Evolutionary conservation across 2,797 vertebrate species (phyloP), one percentile per base, ranked within the genome.

Genomic region (Chelon labrosus): DNA sequence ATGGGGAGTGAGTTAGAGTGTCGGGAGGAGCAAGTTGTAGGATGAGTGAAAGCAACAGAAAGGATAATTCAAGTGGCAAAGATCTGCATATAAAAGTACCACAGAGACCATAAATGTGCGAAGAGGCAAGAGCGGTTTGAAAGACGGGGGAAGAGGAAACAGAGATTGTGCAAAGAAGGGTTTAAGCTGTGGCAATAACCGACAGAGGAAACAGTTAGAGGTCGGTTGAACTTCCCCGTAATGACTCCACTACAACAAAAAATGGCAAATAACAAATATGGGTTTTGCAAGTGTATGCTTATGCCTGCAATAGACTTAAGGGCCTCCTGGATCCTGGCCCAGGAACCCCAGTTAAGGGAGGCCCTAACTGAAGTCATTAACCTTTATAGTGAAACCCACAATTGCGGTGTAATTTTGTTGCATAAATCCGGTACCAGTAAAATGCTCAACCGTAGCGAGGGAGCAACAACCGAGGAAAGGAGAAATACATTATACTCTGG

Each of bases 111-210:
- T 44, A 44, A 39, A 73, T 46, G 17, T 35, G 20, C 57, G 31
- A 70, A 4, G n/a, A 52, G 58, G 10, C 22, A 14, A 64, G 41
- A 55, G 58, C 10, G 8, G 27, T 44, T 51, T 14, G 19, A 38
- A 39, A 70, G 60, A 57, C 17, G 35, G 61, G 53, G 41, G 16
- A 72, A 1, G 2, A 41, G n/a, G 41, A 55, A 10, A 65, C 14
- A 35, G 13, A 54, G 31, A 52, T 80, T 76, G 65, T 9, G 52
- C 25, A 77, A 82, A 55, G 19, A 27, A 14, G 42, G 20, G 37
- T 20, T 22, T 72, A 85, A 70, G 72, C 22, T 77, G 76, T 52
- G 46, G 16, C 52, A 80, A 68, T 67, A 75, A 85, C 74, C 41
- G 65, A 62, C 39, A 20, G 11, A 56, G 51, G 47, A 77, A 81